Percentiles rank a stretch among this genome's conserved stretches.
phyloP scores from a whole-genome alignment of 2,888 invertebrate species.

The Epirrhoe tristata region DNA sequence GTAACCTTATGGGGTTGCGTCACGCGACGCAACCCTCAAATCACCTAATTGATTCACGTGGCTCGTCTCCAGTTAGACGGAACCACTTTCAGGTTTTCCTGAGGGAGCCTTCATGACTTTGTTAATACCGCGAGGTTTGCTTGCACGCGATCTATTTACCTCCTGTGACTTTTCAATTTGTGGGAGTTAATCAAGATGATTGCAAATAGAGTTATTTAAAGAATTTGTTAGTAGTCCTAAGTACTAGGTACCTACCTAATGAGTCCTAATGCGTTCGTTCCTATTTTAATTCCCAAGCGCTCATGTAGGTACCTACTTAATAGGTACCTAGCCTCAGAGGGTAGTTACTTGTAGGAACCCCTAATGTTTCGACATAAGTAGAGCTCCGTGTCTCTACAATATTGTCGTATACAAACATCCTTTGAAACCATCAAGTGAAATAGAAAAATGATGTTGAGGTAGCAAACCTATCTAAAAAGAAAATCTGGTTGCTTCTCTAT shows the following conservation, averaged over 20 bases:
- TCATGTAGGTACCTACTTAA: too few relatives aligned
- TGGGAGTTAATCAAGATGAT: neutral
- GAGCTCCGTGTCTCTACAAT: too few relatives aligned
- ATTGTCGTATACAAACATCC: neutral
- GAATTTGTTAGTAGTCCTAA: neutral
- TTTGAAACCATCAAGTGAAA: conserved; percentile 15
- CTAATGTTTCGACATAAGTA: too few relatives aligned
- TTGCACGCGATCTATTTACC: conserved; percentile 29
- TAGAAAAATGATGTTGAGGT: conserved; percentile 35
- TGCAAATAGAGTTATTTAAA: neutral
- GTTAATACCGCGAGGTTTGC: conserved; percentile 57
- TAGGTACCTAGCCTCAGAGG: too few relatives aligned
- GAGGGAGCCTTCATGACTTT: conserved; percentile 58
- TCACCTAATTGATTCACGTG: conserved; percentile 72
- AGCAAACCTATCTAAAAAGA: conserved; percentile 42
- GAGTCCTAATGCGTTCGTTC: too few relatives aligned
- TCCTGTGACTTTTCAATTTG: conserved; percentile 5
- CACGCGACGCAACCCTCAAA: conserved; percentile 68
- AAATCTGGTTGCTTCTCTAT: conserved; percentile 45
- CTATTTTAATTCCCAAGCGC: too few relatives aligned
- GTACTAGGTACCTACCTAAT: neutral
- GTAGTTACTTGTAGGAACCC: too few relatives aligned
- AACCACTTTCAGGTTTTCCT: conserved; percentile 48
- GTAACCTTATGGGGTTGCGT: conserved; percentile 42
- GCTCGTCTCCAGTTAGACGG: conserved; percentile 53